Evolutionary conservation across 2,888 invertebrate species (phyloP).

Genomic region (Torymus texanus): DNA sequence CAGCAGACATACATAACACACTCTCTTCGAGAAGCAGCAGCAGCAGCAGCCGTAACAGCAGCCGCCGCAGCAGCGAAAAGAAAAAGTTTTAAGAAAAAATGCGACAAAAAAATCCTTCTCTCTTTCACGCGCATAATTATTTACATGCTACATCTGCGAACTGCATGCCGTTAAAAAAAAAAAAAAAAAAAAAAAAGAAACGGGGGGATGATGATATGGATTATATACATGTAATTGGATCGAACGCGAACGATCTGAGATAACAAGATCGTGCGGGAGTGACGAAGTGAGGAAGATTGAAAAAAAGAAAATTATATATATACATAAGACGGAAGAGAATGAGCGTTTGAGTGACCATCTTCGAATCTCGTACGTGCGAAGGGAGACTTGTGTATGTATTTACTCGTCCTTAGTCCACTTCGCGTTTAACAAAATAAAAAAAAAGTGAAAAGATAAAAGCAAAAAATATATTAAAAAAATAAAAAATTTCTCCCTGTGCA

Average conservation of each 20-base stretch:
- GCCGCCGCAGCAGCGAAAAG: conserved; percentile 1
- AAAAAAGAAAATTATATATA: conserved; percentile 27
- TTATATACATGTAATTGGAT: conserved; percentile 1
- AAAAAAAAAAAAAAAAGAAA: conserved; percentile 10
- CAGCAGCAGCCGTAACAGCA: conserved; percentile 17
- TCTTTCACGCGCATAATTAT: conserved; percentile 55
- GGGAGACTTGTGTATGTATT: conserved; percentile 41
- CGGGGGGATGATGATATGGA: neutral
- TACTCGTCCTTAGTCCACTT: conserved; percentile 47
- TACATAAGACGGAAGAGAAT: conserved; percentile 10
- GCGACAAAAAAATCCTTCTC: conserved; percentile 48
- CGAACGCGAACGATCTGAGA: neutral
- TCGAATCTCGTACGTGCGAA: conserved; percentile 48
- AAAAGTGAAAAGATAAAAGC: neutral
- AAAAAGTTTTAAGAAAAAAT: conserved; percentile 41
- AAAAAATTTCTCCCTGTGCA: conserved; percentile 41
- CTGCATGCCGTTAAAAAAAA: conserved; percentile 50
- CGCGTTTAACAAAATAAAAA: conserved; percentile 26
- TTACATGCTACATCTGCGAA: conserved; percentile 49
- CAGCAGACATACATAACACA: conserved; percentile 10
- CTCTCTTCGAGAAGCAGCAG: conserved; percentile 38
- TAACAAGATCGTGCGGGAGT: neutral
- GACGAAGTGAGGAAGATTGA: conserved; percentile 16
- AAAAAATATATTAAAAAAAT: conserved; percentile 10
- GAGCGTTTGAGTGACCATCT: neutral